Evolutionary conservation across 2,888 invertebrate species (phyloP).

Genomic region (Drosophila atripex): DNA sequence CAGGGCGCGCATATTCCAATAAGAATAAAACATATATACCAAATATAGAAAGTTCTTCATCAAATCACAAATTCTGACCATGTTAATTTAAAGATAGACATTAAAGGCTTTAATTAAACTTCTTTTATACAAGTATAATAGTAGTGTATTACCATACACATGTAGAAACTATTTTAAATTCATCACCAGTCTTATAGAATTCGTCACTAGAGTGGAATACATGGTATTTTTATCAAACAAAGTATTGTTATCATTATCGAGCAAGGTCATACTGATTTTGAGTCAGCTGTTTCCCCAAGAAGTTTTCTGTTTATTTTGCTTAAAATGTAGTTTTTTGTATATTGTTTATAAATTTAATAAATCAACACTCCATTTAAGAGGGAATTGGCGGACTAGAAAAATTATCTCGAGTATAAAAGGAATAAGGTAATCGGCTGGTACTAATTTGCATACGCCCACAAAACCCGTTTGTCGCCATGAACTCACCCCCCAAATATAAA

Average conservation of each 20-base stretch:
- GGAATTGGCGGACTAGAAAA: background rate
- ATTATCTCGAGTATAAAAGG: background rate
- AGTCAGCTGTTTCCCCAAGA: conserved; percentile 54
- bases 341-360: background rate
- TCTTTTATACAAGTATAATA: background rate
- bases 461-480: conserved; percentile 12
- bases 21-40: background rate
- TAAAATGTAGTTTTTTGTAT: conserved; percentile 56
- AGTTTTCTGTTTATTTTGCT: conserved; percentile 52
- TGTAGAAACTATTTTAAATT: background rate
- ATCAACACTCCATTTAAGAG: background rate
- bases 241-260: background rate
- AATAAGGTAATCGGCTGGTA: background rate
- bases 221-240: background rate
- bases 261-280: conserved; percentile 43
- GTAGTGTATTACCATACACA: too few relatives aligned
- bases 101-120: background rate
- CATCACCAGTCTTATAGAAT: background rate
- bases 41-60: background rate
- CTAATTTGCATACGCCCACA: conserved; percentile 29
- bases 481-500: conserved; percentile 19
- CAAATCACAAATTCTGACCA: background rate
- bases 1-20: conserved; percentile 13
- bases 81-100: background rate
- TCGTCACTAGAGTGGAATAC: conserved; percentile 1